phyloP scores from a whole-genome alignment of 2,797 vertebrate genomes.

The Psittacula echo region DNA sequence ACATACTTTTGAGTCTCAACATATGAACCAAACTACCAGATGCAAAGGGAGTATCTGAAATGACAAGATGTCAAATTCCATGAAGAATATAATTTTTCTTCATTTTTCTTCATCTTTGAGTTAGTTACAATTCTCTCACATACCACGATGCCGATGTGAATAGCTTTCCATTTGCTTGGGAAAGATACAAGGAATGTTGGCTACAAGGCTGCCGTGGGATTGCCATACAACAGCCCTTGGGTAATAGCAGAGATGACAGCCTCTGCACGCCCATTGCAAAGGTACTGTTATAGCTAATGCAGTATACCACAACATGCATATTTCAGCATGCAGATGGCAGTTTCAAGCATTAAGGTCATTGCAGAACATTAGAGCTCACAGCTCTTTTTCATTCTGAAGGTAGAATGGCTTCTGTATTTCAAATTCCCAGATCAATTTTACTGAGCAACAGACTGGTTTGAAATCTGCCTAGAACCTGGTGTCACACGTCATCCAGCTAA shows the following conservation, averaged over 20 bases:
- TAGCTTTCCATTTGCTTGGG: background rate
- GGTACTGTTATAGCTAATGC: background rate
- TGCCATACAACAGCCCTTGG: background rate
- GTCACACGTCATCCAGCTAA: background rate
- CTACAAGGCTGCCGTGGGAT: background rate
- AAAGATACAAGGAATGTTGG: background rate
- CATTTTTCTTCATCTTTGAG: background rate
- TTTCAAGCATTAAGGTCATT: background rate
- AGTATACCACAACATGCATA: background rate
- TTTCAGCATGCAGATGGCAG: background rate
- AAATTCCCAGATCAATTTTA: background rate
- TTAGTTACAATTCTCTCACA: background rate
- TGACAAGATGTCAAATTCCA: background rate
- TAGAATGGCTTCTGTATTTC: background rate
- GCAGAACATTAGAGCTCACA: background rate
- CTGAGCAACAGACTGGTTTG: background rate
- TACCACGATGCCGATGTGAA: background rate
- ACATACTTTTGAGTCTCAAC: background rate
- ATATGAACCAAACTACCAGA: background rate
- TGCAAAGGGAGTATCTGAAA: background rate
- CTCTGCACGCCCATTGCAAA: background rate
- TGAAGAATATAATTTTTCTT: background rate
- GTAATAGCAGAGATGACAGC: background rate
- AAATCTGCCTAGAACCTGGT: background rate
- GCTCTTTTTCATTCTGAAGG: background rate